Evolutionary conservation across 1,140 invertebrate genomes (phyloP).

Genomic region (Caenorhabditis latens): DNA sequence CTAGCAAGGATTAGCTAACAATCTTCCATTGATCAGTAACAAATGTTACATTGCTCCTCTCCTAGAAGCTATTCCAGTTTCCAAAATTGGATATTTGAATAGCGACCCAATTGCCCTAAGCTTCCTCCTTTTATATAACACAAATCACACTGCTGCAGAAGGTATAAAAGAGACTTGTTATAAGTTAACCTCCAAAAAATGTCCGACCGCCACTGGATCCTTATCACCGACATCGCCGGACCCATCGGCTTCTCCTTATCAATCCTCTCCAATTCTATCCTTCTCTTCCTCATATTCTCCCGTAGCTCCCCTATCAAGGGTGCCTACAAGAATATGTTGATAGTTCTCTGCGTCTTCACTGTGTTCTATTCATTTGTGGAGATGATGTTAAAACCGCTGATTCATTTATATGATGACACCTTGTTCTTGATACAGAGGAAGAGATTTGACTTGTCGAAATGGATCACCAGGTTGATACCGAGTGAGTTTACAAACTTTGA

Average conservation of each 20-base stretch:
- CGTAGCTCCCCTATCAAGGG: neutral
- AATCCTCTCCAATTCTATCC: neutral
- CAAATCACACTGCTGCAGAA: too few relatives aligned
- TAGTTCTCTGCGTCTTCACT: neutral
- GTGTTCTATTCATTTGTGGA: slow-evolving; percentile 5
- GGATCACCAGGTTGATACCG: neutral
- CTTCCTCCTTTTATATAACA: too few relatives aligned
- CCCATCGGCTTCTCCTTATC: neutral
- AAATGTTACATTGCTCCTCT: neutral
- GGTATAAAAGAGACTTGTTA: too few relatives aligned
- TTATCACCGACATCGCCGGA: neutral
- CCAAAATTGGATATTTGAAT: too few relatives aligned
- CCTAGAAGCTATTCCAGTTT: neutral
- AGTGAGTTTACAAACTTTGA: too few relatives aligned
- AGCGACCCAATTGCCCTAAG: too few relatives aligned
- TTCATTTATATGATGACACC: slow-evolving; percentile 1
- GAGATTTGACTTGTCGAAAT: neutral
- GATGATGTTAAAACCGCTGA: neutral
- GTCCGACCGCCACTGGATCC: neutral
- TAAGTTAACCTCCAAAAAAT: neutral
- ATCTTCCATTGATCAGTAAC: neutral
- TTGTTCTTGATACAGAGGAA: neutral
- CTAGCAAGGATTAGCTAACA: too few relatives aligned
- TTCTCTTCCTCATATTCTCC: neutral
- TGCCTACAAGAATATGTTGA: neutral